phyloP scores from a whole-genome alignment of 1,140 invertebrate species.

The Nylanderia fulva region DNA sequence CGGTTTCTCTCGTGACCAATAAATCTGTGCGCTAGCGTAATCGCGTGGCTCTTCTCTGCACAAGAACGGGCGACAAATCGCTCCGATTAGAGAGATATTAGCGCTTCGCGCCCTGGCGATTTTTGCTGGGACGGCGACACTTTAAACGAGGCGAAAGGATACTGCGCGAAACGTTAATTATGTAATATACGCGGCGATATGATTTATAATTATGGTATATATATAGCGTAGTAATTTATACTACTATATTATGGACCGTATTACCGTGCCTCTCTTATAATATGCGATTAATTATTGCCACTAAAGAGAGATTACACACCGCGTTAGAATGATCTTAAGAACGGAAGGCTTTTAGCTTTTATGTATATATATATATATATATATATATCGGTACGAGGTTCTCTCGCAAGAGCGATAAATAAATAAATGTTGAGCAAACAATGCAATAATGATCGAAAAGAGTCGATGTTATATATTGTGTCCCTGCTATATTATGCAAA shows the following conservation, averaged over 20 bases:
- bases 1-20: constrained; percentile 35
- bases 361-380: no score
- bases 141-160: constrained; percentile 16
- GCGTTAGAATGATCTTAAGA: constrained; percentile 15
- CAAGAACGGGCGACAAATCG: constrained; percentile 50
- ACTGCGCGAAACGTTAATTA: constrained; percentile 31
- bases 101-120: constrained; percentile 1
- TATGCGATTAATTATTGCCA: constrained; percentile 50
- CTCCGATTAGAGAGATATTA: constrained; percentile 49
- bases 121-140: constrained; percentile 7
- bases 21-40: constrained; percentile 41
- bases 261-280: not conserved
- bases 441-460: not conserved
- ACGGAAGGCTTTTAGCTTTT: not conserved
- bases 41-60: constrained; percentile 31
- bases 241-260: not conserved
- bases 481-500: not conserved
- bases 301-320: constrained; percentile 32
- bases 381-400: constrained; percentile 1
- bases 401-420: not conserved
- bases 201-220: no score
- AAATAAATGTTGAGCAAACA: not conserved
- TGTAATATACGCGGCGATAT: no score
- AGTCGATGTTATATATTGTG: not conserved
- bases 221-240: no score